Evolutionary conservation across 2,113 vertebrate species (phyloP).

Genomic region (Scophthalmus maximus): DNA sequence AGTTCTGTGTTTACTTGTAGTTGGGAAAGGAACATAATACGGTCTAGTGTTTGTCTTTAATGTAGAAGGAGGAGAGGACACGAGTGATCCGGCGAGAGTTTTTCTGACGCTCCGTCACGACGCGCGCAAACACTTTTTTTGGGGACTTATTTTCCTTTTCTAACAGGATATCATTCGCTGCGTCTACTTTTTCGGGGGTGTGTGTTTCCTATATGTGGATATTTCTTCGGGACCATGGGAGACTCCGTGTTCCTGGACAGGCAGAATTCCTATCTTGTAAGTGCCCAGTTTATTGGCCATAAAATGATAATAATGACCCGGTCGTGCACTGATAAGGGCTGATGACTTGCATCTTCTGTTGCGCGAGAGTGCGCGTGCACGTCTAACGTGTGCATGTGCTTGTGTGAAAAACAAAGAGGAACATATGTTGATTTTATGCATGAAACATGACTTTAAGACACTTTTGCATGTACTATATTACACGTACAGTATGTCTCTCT

Average conservation of each 20-base stretch:
- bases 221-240: slow-evolving; percentile 81
- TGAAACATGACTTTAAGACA: background rate
- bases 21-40: background rate
- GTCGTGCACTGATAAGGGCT: background rate
- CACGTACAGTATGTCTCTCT: background rate
- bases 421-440: too few relatives aligned
- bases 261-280: slow-evolving; percentile 90
- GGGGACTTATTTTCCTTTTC: slow-evolving; percentile 31
- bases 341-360: background rate
- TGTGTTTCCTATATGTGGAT: slow-evolving; percentile 79
- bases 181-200: slow-evolving; percentile 21
- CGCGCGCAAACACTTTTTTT: slow-evolving; percentile 24
- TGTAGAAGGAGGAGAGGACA: slow-evolving; percentile 9
- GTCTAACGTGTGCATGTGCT: background rate
- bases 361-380: too few relatives aligned
- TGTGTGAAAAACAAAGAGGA: background rate
- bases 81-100: slow-evolving; percentile 26
- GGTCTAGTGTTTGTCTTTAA: slow-evolving; percentile 1
- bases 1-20: too few relatives aligned
- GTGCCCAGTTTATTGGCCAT: slow-evolving; percentile 65
- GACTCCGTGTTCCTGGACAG: slow-evolving; percentile 87
- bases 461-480: background rate
- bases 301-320: slow-evolving; percentile 12
- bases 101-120: slow-evolving; percentile 10
- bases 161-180: slow-evolving; percentile 38